Evolutionary conservation across 2,888 invertebrate species (phyloP).

Genomic region (Rhodophaea formosa): DNA sequence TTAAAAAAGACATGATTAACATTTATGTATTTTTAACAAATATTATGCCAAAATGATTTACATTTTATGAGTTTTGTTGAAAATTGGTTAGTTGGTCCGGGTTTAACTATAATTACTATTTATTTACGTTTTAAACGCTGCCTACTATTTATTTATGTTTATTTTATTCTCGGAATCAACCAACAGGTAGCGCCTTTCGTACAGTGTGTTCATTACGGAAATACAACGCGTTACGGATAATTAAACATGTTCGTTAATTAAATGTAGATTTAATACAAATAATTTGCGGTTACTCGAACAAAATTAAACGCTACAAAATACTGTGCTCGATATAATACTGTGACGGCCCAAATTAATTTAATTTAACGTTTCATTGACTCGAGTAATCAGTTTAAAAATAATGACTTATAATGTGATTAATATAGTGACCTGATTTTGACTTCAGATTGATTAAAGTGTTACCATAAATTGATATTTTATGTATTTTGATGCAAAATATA

Average conservation of each 20-base stretch:
- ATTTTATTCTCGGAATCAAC: slow-evolving; percentile 8
- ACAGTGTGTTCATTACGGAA: slow-evolving; percentile 39
- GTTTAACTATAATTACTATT: background rate
- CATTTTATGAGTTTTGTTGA: no score
- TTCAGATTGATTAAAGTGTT: no score
- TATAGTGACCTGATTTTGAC: background rate
- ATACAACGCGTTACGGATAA: slow-evolving; percentile 47
- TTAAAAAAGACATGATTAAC: no score
- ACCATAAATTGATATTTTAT: no score
- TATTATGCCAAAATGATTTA: background rate
- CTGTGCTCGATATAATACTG: slow-evolving; percentile 27
- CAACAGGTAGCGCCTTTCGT: slow-evolving; percentile 27
- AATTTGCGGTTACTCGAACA: slow-evolving; percentile 46
- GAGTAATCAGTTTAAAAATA: background rate
- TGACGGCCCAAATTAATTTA: slow-evolving; percentile 26
- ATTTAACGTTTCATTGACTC: slow-evolving; percentile 25
- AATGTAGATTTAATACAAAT: slow-evolving; percentile 50
- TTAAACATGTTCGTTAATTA: slow-evolving; percentile 50
- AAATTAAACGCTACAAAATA: slow-evolving; percentile 37
- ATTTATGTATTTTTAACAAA: no score
- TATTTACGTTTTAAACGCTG: background rate
- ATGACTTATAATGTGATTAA: background rate
- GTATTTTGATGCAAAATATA: no score
- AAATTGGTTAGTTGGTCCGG: background rate
- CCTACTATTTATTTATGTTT: no score